Conservation (phyloP, 2,888 invertebrate genomes). For the Netelia virgata region DNA sequence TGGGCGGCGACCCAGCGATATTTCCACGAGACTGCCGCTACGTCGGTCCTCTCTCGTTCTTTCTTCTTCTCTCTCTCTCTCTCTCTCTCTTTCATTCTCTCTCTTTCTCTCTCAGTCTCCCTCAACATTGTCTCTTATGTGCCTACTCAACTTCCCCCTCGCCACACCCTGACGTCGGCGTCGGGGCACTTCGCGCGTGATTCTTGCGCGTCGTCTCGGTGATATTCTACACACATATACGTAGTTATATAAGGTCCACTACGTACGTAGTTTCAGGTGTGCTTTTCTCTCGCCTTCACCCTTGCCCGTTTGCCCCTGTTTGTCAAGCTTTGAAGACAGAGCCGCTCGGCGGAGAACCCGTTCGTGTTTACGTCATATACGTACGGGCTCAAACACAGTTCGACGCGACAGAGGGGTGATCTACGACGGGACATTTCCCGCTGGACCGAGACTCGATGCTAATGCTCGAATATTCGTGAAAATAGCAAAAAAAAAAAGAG, state of each 20-base stretch:
- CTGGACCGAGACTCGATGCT: background rate
- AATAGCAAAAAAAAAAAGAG: background rate
- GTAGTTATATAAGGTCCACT: background rate
- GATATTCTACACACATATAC: background rate
- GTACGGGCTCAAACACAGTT: background rate
- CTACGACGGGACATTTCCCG: background rate
- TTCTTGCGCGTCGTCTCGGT: conserved; percentile 34
- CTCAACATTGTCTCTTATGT: conserved; percentile 39
- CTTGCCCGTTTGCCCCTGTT: conserved; percentile 58
- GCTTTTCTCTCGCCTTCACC: conserved; percentile 54
- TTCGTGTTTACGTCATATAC: no score
- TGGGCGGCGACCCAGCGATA: conserved; percentile 7
- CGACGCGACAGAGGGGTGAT: background rate
- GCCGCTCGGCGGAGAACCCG: background rate
- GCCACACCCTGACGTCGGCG: conserved; percentile 33
- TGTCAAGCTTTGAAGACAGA: conserved; percentile 69
- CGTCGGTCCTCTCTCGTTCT: conserved; percentile 32
- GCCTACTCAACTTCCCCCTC: conserved; percentile 43
- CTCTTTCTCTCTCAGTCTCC: conserved; percentile 7
- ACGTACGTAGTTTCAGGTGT: conserved; percentile 13
- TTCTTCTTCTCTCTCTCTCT: conserved; percentile 28
- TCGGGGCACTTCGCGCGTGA: conserved; percentile 41
- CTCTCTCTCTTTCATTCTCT: conserved; percentile 11
- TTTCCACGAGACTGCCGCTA: conserved; percentile 53
- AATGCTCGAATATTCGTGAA: background rate